phyloP scores from a whole-genome alignment of 2,113 vertebrate genomes.

The Thermophis baileyi region DNA sequence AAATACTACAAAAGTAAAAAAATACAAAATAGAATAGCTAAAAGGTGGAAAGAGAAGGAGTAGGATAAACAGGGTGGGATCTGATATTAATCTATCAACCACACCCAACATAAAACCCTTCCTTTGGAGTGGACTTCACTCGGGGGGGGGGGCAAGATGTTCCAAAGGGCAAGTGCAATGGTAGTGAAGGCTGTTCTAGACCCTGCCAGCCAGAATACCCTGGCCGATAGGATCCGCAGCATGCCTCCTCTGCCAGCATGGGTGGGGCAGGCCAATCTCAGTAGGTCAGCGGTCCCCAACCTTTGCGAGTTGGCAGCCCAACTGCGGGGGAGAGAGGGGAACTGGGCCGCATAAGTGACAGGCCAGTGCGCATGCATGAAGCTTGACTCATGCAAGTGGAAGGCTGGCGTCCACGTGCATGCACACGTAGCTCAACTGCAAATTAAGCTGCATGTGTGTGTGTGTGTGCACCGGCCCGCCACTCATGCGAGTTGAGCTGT shows the following conservation, averaged over 20 bases:
- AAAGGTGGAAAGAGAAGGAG: not conserved
- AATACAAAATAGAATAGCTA: not conserved
- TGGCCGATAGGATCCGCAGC: not conserved
- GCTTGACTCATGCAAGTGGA: not conserved
- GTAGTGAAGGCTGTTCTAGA: not conserved
- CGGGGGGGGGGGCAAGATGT: not conserved
- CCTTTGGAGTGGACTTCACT: not conserved
- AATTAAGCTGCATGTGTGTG: too few relatives aligned
- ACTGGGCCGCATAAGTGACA: not conserved
- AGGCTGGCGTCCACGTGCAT: fast-evolving
- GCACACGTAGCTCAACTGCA: not conserved
- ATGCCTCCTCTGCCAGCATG: not conserved
- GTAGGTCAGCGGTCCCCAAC: not conserved
- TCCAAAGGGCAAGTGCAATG: not conserved
- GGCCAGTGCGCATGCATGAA: not conserved
- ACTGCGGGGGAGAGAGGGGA: not conserved
- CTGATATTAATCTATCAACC: not conserved
- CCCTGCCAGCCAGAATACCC: not conserved
- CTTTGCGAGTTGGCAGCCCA: not conserved
- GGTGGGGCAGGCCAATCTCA: not conserved
- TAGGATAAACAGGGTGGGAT: not conserved
- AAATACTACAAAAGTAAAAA: not conserved
- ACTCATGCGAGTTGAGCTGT: too few relatives aligned
- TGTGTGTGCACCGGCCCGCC: too few relatives aligned
- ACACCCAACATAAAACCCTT: not conserved